A percentile compares a stretch with the other conserved stretches of the same genome.
Conservation (phyloP, 2,113 vertebrate species). For the Trachemys scripta region DNA sequence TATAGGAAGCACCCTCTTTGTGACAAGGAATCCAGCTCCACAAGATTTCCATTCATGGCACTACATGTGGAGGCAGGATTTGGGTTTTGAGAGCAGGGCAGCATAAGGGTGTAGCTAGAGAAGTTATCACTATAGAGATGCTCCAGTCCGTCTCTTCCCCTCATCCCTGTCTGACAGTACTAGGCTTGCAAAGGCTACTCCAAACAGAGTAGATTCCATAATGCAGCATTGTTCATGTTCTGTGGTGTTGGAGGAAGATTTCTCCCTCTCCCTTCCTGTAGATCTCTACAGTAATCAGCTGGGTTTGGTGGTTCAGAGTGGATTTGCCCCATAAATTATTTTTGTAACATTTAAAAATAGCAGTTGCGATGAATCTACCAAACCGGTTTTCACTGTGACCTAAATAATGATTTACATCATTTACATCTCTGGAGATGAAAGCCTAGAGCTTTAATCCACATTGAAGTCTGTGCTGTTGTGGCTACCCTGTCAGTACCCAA, state of each 20-base stretch:
- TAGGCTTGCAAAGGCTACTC: background rate
- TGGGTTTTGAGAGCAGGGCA: background rate
- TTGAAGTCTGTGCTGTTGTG: background rate
- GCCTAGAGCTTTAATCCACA: accelerated
- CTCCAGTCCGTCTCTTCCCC: background rate
- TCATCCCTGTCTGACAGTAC: background rate
- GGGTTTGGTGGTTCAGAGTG: background rate
- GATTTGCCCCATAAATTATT: background rate
- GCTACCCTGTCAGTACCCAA: background rate
- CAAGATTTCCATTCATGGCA: background rate
- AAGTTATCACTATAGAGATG: background rate
- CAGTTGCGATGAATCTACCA: background rate
- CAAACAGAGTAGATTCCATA: background rate
- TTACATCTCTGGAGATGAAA: background rate
- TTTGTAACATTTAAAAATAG: background rate
- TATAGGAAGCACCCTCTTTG: background rate
- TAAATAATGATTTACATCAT: background rate
- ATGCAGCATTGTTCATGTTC: background rate
- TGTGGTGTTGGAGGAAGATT: background rate
- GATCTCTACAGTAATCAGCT: background rate
- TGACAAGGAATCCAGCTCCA: background rate
- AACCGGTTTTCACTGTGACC: background rate
- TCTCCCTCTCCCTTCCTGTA: background rate
- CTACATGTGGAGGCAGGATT: background rate
- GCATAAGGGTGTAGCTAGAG: background rate